These are phyloP conservation scores for Glyptemys insculpta DNA, from an alignment of 2,797 vertebrate genomes.

Conservation along the genomic window DNA sequence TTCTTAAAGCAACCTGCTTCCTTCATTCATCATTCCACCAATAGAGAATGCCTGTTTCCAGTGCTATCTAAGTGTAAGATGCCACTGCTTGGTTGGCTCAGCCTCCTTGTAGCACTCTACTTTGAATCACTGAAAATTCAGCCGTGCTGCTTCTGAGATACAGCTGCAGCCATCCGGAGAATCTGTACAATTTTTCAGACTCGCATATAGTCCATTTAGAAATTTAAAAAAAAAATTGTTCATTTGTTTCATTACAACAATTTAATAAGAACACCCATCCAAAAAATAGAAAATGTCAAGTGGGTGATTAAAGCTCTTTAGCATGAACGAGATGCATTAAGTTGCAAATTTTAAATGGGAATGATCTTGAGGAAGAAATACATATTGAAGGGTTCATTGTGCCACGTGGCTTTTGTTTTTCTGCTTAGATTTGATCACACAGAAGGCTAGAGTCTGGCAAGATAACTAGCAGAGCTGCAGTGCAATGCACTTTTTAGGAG, in stretches of 20 bases:
- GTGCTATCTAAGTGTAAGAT: neutral
- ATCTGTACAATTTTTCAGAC: neutral
- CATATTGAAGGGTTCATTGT: neutral
- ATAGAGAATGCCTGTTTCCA: neutral
- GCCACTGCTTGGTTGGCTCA: neutral
- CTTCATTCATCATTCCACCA: neutral
- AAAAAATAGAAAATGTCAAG: slow-evolving; percentile 58
- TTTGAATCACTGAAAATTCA: slow-evolving; percentile 8
- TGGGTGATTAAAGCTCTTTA: slow-evolving; percentile 38
- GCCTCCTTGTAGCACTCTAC: neutral
- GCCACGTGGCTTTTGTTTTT: neutral
- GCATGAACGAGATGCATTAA: slow-evolving; percentile 4
- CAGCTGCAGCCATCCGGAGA: slow-evolving; percentile 5
- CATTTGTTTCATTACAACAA: slow-evolving; percentile 60
- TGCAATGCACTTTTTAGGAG: neutral
- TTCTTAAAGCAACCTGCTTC: neutral
- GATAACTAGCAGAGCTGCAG: neutral
- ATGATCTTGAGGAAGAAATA: neutral
- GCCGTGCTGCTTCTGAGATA: neutral
- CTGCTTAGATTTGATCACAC: neutral
- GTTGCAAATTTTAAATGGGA: slow-evolving; percentile 35
- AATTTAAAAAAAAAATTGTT: slow-evolving; percentile 1
- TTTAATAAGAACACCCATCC: slow-evolving; percentile 31
- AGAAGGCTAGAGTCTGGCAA: neutral
- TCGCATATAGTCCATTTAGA: slow-evolving; percentile 27